Evolutionary conservation across 2,113 vertebrate species (phyloP).

Genomic region (Pteruthius melanotis): DNA sequence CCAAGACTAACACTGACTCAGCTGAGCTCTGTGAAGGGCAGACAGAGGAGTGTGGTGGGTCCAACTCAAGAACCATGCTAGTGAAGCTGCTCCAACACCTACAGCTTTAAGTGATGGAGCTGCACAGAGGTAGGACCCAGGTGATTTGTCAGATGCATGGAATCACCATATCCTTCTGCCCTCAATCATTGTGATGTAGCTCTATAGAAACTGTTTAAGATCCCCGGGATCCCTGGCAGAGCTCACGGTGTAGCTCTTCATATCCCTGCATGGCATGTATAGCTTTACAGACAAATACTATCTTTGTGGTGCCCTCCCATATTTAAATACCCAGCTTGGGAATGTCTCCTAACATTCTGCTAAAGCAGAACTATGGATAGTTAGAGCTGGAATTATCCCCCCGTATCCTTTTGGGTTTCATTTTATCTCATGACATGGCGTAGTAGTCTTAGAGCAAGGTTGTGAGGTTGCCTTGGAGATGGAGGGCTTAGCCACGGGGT

Average conservation of each 20-base stretch:
- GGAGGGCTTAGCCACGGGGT: not conserved
- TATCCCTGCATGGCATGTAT: not conserved
- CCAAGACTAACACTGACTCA: not conserved
- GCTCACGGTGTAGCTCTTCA: not conserved
- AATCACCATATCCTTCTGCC: not conserved
- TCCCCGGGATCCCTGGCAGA: not conserved
- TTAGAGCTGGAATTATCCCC: not conserved
- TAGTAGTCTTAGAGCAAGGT: not conserved
- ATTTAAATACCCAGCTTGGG: not conserved
- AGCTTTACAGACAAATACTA: not conserved
- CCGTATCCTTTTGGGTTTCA: not conserved
- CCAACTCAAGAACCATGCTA: not conserved
- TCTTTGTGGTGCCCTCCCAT: not conserved
- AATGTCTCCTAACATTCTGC: not conserved
- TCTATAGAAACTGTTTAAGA: not conserved
- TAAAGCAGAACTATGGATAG: not conserved
- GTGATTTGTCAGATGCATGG: not conserved
- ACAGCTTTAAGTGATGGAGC: not conserved
- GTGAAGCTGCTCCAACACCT: not conserved
- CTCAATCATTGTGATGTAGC: not conserved
- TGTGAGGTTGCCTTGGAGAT: conserved; percentile 37
- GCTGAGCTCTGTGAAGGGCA: not conserved
- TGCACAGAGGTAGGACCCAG: not conserved
- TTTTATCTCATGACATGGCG: not conserved
- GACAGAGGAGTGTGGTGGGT: not conserved